phyloP scores from a whole-genome alignment of 35 echinoderm and acorn worm species.

The Patiria miniata region DNA sequence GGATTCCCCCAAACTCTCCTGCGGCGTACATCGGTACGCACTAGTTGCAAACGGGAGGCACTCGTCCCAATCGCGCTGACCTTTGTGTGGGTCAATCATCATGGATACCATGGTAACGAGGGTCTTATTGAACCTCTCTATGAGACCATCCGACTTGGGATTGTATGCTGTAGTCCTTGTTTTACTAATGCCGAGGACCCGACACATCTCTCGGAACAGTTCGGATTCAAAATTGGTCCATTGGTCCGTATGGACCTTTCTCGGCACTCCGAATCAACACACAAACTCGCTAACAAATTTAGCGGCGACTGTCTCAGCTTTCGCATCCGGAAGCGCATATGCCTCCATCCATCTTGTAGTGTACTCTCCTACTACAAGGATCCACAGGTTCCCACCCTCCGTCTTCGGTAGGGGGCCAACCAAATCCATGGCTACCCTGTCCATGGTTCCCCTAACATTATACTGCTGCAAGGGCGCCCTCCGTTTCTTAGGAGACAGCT shows the following conservation, averaged over 20 bases:
- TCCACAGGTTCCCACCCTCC: slow-evolving; percentile 5
- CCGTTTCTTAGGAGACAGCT: not conserved
- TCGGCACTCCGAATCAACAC: slow-evolving; percentile 52
- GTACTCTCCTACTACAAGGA: slow-evolving; percentile 54
- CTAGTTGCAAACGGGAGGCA: slow-evolving; percentile 31
- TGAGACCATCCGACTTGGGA: slow-evolving; percentile 31
- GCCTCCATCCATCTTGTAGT: slow-evolving; percentile 63
- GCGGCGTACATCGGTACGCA: slow-evolving; percentile 19
- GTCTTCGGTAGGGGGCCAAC: slow-evolving; percentile 32
- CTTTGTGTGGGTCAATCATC: not conserved
- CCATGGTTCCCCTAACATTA: slow-evolving; percentile 31
- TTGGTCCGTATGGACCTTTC: slow-evolving; percentile 41
- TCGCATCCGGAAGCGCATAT: slow-evolving; percentile 40
- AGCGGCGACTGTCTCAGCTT: slow-evolving; percentile 50
- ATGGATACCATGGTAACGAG: not conserved
- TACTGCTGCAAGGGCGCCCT: slow-evolving; percentile 37
- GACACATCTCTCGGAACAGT: slow-evolving; percentile 49
- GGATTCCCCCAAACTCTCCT: slow-evolving; percentile 18
- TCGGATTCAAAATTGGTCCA: slow-evolving; percentile 53
- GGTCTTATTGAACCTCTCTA: slow-evolving; percentile 39
- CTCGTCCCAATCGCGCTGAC: slow-evolving; percentile 36
- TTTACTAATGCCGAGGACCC: slow-evolving; percentile 14
- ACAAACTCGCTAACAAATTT: slow-evolving; percentile 47
- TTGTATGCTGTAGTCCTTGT: slow-evolving; percentile 38
- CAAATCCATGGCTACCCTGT: slow-evolving; percentile 32